Percentiles rank a stretch among this genome's conserved stretches.
Conservation (phyloP, 2,113 vertebrate genomes). For the Amphiprion percula region DNA sequence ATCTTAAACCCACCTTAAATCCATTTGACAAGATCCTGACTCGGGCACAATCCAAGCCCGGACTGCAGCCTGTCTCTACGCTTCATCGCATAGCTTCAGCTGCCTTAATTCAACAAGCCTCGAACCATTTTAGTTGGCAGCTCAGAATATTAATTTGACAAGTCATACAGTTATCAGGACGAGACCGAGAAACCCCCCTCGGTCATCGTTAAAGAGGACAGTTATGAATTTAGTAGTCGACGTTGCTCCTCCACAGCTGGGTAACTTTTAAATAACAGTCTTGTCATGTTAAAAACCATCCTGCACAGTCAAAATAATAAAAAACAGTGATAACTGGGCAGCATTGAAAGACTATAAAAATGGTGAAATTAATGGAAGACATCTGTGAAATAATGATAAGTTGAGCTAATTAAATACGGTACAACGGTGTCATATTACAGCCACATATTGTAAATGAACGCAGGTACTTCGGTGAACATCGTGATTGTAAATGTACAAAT, state of each 20-base stretch:
- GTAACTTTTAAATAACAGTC: not conserved
- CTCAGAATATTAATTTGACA: not conserved
- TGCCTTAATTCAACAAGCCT: not conserved
- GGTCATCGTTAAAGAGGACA: not conserved
- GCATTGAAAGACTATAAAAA: too few relatives aligned
- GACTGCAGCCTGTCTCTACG: too few relatives aligned
- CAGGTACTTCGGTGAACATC: too few relatives aligned
- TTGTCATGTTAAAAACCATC: not conserved
- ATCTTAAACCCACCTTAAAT: not conserved
- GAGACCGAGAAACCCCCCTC: not conserved
- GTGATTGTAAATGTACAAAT: too few relatives aligned
- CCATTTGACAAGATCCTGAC: not conserved
- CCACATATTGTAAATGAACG: too few relatives aligned
- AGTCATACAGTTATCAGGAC: not conserved
- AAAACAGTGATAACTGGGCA: too few relatives aligned
- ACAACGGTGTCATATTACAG: too few relatives aligned
- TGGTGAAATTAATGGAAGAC: too few relatives aligned
- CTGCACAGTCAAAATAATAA: too few relatives aligned
- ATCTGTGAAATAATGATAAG: too few relatives aligned
- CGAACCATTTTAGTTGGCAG: not conserved
- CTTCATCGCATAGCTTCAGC: not conserved
- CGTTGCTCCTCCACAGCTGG: not conserved
- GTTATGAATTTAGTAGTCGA: not conserved
- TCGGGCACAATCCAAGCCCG: not conserved
- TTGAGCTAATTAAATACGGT: too few relatives aligned